These are phyloP conservation scores for Pseudococcus jackbeardsleyi DNA, from an alignment of 2,888 invertebrate species.

Conservation along the genomic window DNA sequence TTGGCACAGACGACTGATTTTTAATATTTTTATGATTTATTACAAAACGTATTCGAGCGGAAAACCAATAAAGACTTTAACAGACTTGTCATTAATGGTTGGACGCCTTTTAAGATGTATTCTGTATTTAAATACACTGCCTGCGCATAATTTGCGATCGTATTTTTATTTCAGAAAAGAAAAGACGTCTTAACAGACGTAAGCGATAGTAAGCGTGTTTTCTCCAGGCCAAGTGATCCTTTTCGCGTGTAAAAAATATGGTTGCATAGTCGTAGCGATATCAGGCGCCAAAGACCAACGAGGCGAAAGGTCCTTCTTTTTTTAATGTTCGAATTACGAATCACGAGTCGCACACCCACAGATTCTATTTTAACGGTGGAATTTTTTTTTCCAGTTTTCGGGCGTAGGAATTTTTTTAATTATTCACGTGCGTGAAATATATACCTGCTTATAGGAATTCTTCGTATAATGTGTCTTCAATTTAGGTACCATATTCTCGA, in stretches of 20 bases:
- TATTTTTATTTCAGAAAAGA: not conserved
- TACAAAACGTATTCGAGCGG: constrained; percentile 21
- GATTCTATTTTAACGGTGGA: not conserved
- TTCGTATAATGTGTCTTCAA: no score
- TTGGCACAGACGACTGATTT: constrained; percentile 24
- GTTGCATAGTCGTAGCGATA: not conserved
- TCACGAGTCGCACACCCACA: not conserved
- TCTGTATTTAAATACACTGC: not conserved
- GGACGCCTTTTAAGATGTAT: constrained; percentile 16
- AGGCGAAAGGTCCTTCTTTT: not conserved
- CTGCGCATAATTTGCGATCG: not conserved
- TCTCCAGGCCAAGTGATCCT: not conserved
- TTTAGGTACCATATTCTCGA: not conserved
- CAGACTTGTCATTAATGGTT: constrained; percentile 54
- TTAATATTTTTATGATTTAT: constrained; percentile 49
- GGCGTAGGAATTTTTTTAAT: not conserved
- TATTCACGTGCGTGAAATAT: not conserved
- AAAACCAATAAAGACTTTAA: constrained; percentile 39
- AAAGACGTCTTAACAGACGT: not conserved
- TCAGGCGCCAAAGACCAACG: not conserved
- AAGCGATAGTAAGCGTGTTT: not conserved
- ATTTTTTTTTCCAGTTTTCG: not conserved
- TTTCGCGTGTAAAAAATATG: not conserved
- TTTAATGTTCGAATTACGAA: not conserved
- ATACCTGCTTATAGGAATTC: no score